Base-by-base conservation (phyloP, 2,888 invertebrate species). In the Eurytoma adleriae region DNA sequence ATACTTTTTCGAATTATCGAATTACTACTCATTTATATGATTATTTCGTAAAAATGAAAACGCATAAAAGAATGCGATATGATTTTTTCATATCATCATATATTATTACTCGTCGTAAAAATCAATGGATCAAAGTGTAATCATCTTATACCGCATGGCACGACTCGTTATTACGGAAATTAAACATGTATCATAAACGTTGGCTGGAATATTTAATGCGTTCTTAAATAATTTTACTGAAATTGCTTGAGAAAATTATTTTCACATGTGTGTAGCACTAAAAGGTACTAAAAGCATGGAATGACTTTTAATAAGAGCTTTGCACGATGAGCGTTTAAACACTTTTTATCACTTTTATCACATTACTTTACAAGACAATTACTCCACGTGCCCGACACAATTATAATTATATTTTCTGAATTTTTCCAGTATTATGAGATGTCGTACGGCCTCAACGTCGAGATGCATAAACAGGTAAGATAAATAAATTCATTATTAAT, bases 391-490 rank as follows among this genome's bases (percentile, higher is more conserved):
- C 66, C 50, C 40, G 52, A 18, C 56, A n/a, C 57, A 30, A 69
- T 75, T 56, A 50, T 80, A 80, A 80, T 72, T 57, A 67, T 52
- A 4, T 57, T 62, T 18, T 73, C 64, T 80, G 80, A 78, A 69
- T 83, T 83, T 92, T 96, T 96, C 89, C 95, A 97, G 97, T 98
- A 98, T 93, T 98, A 98, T 93, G 98, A 98, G 94, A 98, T 98
- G 97, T 97, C 97, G 79, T 98, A 98, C 92, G 97, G 97, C 88
- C 95, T 98, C 92, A 98, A 98, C 92, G 97, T 97, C 91, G 98
- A 98, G 93, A 97, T 98, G 97, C 97, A 97, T 92, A 98, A 98
- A 94, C 98, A 98, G 96, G 96, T 96, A 93, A 92, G 94, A 57
- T 4, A 40, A 18, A 30, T 30, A 62, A 62, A 62, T 27, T 62